Conservation (phyloP, 2,888 invertebrate genomes). For the Lasioglossum vierecki region DNA sequence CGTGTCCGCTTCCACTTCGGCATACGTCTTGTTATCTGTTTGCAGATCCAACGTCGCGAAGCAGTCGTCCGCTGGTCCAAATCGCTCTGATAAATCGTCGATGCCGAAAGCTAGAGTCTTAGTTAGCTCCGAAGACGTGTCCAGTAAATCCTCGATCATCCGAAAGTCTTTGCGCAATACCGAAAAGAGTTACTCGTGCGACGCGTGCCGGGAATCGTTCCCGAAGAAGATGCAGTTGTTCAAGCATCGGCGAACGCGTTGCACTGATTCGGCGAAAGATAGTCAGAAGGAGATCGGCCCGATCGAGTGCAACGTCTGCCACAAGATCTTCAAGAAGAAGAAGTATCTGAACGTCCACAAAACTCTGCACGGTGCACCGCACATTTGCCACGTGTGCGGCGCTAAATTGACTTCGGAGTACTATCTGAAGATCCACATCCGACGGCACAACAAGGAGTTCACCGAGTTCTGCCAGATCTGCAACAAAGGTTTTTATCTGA, state of each 20-base stretch:
- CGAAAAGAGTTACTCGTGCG: constrained; percentile 86
- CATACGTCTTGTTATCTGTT: constrained; percentile 52
- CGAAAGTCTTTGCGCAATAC: constrained; percentile 57
- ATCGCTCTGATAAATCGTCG: constrained; percentile 16
- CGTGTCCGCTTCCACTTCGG: constrained; percentile 10
- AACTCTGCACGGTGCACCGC: constrained; percentile 84
- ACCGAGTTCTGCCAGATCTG: constrained; percentile 80
- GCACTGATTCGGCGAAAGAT: constrained; percentile 22
- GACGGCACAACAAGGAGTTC: constrained; percentile 86
- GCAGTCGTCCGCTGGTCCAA: constrained; percentile 23
- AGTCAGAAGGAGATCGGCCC: constrained; percentile 39
- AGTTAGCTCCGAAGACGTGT: constrained; percentile 29
- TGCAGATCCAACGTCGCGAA: constrained; percentile 51
- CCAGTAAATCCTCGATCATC: constrained; percentile 26
- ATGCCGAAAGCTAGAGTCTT: constrained; percentile 19
- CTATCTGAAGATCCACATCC: constrained; percentile 86
- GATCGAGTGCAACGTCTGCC: constrained; percentile 72
- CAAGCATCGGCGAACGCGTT: constrained; percentile 44
- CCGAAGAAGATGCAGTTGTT: constrained; percentile 39
- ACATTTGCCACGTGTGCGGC: constrained; percentile 86
- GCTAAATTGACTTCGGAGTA: constrained; percentile 87
- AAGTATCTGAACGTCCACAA: constrained; percentile 75
- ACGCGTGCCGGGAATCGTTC: constrained; percentile 86
- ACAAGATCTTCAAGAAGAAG: constrained; percentile 75
- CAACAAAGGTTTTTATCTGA: constrained; percentile 80